phyloP scores from a whole-genome alignment of 1,140 invertebrate species.

The Chrysomallon squamiferum region DNA sequence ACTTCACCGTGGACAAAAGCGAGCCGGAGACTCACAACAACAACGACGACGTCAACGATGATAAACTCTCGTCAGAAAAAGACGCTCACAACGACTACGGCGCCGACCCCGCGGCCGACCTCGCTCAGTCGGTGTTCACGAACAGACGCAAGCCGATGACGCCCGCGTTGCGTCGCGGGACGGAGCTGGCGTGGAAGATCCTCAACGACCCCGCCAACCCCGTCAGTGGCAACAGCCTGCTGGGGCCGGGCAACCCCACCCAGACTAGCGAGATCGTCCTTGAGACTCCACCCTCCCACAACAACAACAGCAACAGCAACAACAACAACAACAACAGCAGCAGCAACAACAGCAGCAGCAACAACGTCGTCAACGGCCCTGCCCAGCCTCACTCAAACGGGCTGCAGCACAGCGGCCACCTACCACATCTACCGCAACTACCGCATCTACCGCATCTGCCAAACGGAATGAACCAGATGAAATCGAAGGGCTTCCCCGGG shows the following conservation, averaged over 20 bases:
- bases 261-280: constrained; percentile 4
- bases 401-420: background rate
- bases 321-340: background rate
- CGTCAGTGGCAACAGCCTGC: constrained; percentile 18
- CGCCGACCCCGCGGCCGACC: background rate
- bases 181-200: constrained; percentile 51
- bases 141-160: constrained; percentile 4
- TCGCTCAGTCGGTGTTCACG: too few species aligned
- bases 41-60: background rate
- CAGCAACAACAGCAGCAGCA: background rate
- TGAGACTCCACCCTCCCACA: background rate
- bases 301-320: too few species aligned
- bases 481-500: constrained; percentile 2
- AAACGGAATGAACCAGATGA: constrained; percentile 4
- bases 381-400: too few species aligned
- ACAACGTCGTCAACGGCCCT: background rate
- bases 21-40: too few species aligned
- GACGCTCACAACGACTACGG: background rate
- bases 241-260: constrained; percentile 1
- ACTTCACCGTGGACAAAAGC: background rate
- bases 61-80: background rate
- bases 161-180: constrained; percentile 36
- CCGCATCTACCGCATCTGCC: background rate
- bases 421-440: constrained; percentile 8
- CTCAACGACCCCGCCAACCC: constrained; percentile 34